Percentiles rank a stretch among this genome's conserved stretches.
Conservation (phyloP, 2,888 invertebrate genomes). For the Abrostola tripartita region DNA sequence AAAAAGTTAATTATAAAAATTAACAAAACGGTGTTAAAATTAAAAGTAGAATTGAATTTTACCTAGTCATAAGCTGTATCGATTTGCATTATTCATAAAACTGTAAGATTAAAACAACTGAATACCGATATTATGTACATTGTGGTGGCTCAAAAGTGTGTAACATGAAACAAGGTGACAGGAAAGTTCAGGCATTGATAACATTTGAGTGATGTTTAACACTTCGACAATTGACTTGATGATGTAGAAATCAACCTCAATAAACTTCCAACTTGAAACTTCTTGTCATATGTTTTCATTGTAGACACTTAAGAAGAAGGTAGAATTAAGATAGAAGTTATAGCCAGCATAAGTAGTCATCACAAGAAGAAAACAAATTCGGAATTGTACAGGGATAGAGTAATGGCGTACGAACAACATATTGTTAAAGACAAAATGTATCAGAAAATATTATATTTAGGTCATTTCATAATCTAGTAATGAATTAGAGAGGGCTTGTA, state of each 20-base stretch:
- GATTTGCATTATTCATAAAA: conserved; percentile 77
- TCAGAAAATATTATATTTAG: conserved; percentile 65
- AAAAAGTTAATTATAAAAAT: conserved; percentile 55
- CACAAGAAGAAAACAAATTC: conserved; percentile 79
- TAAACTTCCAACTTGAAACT: conserved; percentile 15
- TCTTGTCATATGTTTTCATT: conserved; percentile 22
- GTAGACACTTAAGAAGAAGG: conserved; percentile 21
- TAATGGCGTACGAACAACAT: conserved; percentile 70
- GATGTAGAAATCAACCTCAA: conserved; percentile 27
- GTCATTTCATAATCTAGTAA: conserved; percentile 64
- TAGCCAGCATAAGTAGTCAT: conserved; percentile 58
- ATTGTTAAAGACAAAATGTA: conserved; percentile 65
- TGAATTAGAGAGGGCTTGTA: conserved; percentile 74
- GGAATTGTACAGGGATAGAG: conserved; percentile 87
- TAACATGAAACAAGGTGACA: conserved; percentile 23
- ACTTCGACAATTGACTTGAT: conserved; percentile 1
- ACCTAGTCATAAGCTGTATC: conserved; percentile 87
- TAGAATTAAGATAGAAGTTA: conserved; percentile 53
- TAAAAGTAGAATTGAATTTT: conserved; percentile 81
- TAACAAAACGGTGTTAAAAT: conserved; percentile 67
- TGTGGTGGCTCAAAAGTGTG: conserved; percentile 71
- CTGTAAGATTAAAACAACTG: conserved; percentile 72
- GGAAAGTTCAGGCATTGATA: conserved; percentile 21
- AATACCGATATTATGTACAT: conserved; percentile 69
- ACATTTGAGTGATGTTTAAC: conserved; percentile 36